Evolutionary conservation across 2,797 vertebrate species (phyloP), one percentile per base, ranked within the genome.

Genomic region (Antennarius maculatus): DNA sequence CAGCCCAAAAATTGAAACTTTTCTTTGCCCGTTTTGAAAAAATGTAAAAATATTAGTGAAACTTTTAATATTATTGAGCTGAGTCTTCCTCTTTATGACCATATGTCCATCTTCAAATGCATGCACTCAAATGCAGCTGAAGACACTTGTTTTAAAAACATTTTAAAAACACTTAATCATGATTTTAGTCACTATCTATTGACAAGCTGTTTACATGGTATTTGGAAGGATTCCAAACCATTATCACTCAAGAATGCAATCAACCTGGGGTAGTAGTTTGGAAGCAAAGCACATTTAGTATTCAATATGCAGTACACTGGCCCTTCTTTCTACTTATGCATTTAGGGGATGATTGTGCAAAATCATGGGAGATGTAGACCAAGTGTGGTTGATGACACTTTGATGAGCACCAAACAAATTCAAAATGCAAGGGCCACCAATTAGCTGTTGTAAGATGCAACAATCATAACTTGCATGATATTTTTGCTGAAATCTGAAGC

Each of bases 41-140:
- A 41, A 12, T 41, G 3, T 7, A 13, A 13, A 13, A 41, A 13
- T 41, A 41, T 41, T 11, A 13, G 10, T 7, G 2, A 41, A 43
- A 11, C 7, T 56, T 80, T 84, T 74, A 78, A 72, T 59, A 69
- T 61, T 77, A 48, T 65, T 69, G 66, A 70, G 66, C 41, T 54
- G 52, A 67, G 75, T 82, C 61, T 76, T 66, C 75, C 51, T 60
- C 63, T 74, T 84, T 80, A 84, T 84, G 86, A 83, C 65, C 67
- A 57, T 39, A 83, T 82, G 83, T 83, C 84, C 80, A 50, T 54
- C 54, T 39, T 69, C 54, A 63, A 68, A 63, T 54, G 63, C 71
- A 82, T 78, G 81, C 79, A 85, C 75, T 84, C 71, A 83, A 85
- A 83, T 79, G 77, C 31, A 34, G 8, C 31, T 34, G 8, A 34